Evolutionary conservation across 2,888 invertebrate genomes (phyloP), one percentile per base, ranked within the genome.

Genomic region (Conchocele bisecta): DNA sequence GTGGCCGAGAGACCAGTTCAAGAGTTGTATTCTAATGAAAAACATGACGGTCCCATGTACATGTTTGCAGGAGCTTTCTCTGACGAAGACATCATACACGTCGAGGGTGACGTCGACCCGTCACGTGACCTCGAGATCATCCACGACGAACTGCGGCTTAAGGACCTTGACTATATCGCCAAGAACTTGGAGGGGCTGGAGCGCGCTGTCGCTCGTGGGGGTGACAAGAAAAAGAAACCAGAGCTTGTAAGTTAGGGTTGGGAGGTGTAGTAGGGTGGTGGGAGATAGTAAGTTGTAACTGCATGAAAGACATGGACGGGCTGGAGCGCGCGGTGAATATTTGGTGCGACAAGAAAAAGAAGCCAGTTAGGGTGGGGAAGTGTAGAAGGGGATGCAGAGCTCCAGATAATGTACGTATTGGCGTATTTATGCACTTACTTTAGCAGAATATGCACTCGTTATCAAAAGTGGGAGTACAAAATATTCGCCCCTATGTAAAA

Each of bases 41-140:
- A n/a, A n/a, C n/a, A n/a, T n/a, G n/a, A n/a, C n/a, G n/a, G n/a
- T n/a, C n/a, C n/a, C n/a, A n/a, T n/a, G n/a, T n/a, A n/a, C n/a
- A n/a, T n/a, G 33, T 41, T 74, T 58, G 9, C 86, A 97, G 97
- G 97, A 88, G 98, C 97, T 9, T 99, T 99, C 91, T 98, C 98
- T 78, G 98, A 98, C 88, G 97, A 97, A 63, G 98, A 98, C 88
- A 98, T 99, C 0, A 98, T 97, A 53, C 99, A 99, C 90, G 95
- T 99, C 0, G 99, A 99, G 91, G 99, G 99, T 0, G 99, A 99
- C 74, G 98, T 99, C 2, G 95, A 99, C 91, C 99, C 99, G 0
- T 95, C 98, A 0, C 93, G 99, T 61, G 99, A 99, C 92, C 93
- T 99, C 89, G 98, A 97, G 87, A 99, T 99, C 60, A 99, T 99